Evolutionary conservation across 2,113 vertebrate species (phyloP).

Genomic region (Thryonomys swinderianus): DNA sequence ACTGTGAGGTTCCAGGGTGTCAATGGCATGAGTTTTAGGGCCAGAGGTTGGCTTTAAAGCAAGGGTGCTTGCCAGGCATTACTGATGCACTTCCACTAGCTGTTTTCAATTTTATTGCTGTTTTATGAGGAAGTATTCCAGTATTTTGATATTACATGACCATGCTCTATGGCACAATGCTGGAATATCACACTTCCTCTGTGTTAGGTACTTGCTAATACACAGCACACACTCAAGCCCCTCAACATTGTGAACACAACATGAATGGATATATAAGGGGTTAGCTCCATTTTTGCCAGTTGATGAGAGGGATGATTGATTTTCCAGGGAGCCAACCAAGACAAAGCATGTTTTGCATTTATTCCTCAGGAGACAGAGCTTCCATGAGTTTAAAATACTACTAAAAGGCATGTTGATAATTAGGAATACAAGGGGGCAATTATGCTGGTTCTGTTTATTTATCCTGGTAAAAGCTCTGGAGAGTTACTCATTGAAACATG

Average conservation of each 20-base stretch:
- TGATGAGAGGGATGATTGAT: neutral
- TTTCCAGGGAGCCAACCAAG: slow-evolving; percentile 16
- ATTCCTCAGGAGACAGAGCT: slow-evolving; percentile 43
- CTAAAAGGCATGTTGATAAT: slow-evolving; percentile 35
- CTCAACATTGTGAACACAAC: neutral
- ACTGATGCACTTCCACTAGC: neutral
- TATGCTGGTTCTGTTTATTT: slow-evolving; percentile 57
- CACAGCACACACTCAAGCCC: neutral
- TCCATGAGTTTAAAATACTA: slow-evolving; percentile 37
- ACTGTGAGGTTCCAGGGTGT: neutral
- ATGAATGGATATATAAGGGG: neutral
- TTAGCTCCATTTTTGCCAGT: neutral
- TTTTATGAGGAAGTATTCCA: neutral
- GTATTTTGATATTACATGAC: neutral
- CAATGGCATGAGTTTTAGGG: neutral
- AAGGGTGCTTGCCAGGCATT: neutral
- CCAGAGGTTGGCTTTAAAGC: neutral
- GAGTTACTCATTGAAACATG: slow-evolving; percentile 19
- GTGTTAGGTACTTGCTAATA: neutral
- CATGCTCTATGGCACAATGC: neutral
- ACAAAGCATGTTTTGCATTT: slow-evolving; percentile 54
- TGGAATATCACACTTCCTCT: neutral
- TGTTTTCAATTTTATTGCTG: neutral
- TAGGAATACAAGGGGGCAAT: slow-evolving; percentile 38
- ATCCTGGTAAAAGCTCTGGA: slow-evolving; percentile 52